phyloP scores from a whole-genome alignment of 2,113 vertebrate genomes.

The Melanocharis versteri region DNA sequence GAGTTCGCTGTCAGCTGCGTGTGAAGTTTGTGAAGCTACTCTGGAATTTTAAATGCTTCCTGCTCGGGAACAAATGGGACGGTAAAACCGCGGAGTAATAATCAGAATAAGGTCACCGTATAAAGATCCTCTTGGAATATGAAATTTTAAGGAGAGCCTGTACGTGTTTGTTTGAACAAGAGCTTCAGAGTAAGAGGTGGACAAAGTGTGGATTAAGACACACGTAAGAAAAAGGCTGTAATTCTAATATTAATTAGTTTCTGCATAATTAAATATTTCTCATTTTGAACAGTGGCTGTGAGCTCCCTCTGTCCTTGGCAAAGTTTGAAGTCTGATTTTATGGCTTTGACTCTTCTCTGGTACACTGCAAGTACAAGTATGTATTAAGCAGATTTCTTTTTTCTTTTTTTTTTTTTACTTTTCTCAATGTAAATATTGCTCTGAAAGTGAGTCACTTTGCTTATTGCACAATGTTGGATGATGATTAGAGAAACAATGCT shows the following conservation, averaged over 20 bases:
- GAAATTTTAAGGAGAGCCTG: constrained; percentile 41
- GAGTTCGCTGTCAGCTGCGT: neutral
- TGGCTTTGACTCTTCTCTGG: constrained; percentile 14
- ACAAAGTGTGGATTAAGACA: constrained; percentile 27
- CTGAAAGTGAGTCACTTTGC: neutral
- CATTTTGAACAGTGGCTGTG: constrained; percentile 9
- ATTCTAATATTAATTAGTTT: constrained; percentile 56
- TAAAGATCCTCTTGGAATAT: constrained; percentile 31
- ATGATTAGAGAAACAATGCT: constrained; percentile 8
- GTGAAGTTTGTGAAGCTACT: neutral
- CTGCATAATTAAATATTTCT: constrained; percentile 61
- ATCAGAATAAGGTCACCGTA: constrained; percentile 40
- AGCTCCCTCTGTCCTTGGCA: constrained; percentile 36
- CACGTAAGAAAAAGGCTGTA: neutral
- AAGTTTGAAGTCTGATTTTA: constrained; percentile 19
- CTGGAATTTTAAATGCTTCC: constrained; percentile 38
- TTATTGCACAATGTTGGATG: neutral
- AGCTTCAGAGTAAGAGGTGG: constrained; percentile 13
- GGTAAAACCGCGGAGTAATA: neutral
- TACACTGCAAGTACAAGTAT: neutral
- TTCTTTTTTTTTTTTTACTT: neutral
- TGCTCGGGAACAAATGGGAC: neutral
- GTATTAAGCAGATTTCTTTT: neutral
- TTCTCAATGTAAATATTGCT: neutral
- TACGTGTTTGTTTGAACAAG: constrained; percentile 42